These are phyloP conservation scores for Leptinotarsa defecta DNA, from an alignment of 1,140 invertebrate species.

Conservation along the genomic window DNA sequence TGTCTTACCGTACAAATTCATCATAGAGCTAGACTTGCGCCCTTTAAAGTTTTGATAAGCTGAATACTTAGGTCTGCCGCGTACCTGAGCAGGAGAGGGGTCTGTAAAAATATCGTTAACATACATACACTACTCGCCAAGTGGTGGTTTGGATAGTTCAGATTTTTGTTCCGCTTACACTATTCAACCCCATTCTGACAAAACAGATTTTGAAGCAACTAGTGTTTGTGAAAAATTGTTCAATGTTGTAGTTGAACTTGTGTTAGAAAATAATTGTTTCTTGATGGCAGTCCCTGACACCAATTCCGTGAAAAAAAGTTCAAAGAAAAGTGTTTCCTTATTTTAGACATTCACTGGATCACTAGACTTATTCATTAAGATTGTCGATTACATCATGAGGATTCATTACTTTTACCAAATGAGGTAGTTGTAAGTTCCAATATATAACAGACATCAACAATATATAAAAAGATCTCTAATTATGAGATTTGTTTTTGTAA, in stretches of 20 bases:
- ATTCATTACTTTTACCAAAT: too few relatives aligned
- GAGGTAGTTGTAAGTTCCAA: too few relatives aligned
- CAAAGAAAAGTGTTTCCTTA: too few relatives aligned
- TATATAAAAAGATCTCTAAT: too few relatives aligned
- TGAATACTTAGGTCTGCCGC: constrained; percentile 80
- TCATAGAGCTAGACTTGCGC: constrained; percentile 89
- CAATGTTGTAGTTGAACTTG: not conserved
- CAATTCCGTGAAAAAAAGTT: not conserved
- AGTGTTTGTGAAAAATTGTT: constrained; percentile 10
- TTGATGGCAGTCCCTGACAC: not conserved
- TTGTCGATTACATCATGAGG: too few relatives aligned
- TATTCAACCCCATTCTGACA: constrained; percentile 20
- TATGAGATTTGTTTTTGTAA: too few relatives aligned
- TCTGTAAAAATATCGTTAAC: constrained; percentile 60
- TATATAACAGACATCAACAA: too few relatives aligned
- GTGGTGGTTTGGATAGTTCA: constrained; percentile 8
- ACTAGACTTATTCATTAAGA: too few relatives aligned
- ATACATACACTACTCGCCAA: constrained; percentile 61
- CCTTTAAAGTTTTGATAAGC: constrained; percentile 84
- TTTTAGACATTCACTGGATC: too few relatives aligned
- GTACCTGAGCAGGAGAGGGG: constrained; percentile 73
- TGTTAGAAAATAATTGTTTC: not conserved
- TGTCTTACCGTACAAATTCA: constrained; percentile 91
- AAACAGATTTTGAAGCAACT: constrained; percentile 31
- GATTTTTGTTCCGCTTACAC: not conserved